Conservation (phyloP, 2,888 invertebrate species). For the Sympetrum striolatum region DNA sequence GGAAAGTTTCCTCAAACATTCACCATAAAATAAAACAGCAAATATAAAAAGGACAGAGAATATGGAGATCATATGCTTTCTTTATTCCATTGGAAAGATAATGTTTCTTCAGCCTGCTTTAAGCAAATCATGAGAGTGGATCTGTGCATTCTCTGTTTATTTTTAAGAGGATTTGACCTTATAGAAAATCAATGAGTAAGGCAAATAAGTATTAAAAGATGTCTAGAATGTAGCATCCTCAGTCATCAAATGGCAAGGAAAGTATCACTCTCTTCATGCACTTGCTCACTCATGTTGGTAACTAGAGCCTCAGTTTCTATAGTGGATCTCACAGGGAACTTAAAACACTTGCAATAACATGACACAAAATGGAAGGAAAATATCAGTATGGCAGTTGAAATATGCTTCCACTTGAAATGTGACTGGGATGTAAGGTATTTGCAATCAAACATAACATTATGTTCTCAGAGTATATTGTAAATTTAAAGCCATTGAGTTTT, state of each 20-base stretch:
- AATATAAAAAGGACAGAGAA: slow-evolving; percentile 41
- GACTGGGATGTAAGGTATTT: too few relatives aligned
- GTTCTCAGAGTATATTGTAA: too few relatives aligned
- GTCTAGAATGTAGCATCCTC: slow-evolving; percentile 3
- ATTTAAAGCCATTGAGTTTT: too few relatives aligned
- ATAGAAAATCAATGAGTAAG: not conserved
- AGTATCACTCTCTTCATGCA: slow-evolving; percentile 3
- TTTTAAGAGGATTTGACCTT: not conserved
- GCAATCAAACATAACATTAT: too few relatives aligned
- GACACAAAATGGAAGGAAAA: slow-evolving; percentile 2
- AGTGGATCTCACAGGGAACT: not conserved
- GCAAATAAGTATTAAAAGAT: slow-evolving; percentile 8
- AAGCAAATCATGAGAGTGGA: slow-evolving; percentile 10
- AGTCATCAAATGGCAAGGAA: slow-evolving; percentile 4
- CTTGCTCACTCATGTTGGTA: not conserved
- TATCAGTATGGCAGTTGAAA: not conserved
- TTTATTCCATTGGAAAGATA: slow-evolving; percentile 3
- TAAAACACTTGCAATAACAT: not conserved
- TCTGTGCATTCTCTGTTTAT: slow-evolving; percentile 11
- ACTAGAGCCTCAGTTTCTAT: slow-evolving; percentile 4
- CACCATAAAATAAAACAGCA: slow-evolving; percentile 28
- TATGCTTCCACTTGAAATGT: slow-evolving; percentile 32
- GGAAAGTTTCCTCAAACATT: slow-evolving; percentile 15
- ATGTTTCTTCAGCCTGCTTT: not conserved
- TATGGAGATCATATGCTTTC: slow-evolving; percentile 35